Base-by-base conservation (phyloP, 2,113 vertebrate genomes). In the Strix uralensis region DNA sequence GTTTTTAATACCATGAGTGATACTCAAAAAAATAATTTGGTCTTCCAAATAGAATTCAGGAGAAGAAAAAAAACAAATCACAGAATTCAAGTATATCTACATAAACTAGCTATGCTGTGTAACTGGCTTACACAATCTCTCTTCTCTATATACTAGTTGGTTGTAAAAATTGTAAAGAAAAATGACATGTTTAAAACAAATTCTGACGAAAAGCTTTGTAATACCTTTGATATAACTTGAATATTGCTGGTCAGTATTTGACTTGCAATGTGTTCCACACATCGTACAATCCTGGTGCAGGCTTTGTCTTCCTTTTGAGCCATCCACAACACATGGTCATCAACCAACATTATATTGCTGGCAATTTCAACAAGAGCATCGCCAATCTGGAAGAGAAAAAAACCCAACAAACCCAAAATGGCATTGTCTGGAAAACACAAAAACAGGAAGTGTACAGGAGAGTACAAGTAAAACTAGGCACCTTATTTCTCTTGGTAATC, bases 321-420 rank as follows among this genome's bases (percentile, higher is more conserved):
- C 98, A 99, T 98, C 99, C 99, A 99, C 93, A 99, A 87, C 36
- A 99, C 96, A 5, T 99, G 98, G 81, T 99, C 99, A 96, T 99
- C 99, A 23, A 98, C 98, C 34, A 98, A 94, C 99, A 99, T 99
- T 96, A 99, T 98, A 95, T 99, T 99, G 89, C 99, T 99, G 92
- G 98, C 98, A 75, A 99, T 98, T 96, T 99, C 98, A 36, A 98
- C 97, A 46, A 99, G 97, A 67, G 98, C 98, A 96, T 98, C 98
- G 22, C 98, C 98, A 82, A 99, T 91, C 99, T 99, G 97, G 7
- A 78, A 67, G 7, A 71, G 32, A 40, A 58, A 54, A 61, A 74
- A 42, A 13, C 2, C 1, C 8, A 7, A 14, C 7, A 62, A 66
- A 13, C 1, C 6, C 13, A 34, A 69, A 62, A 30, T 42, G 7